Evolutionary conservation across 2,113 vertebrate genomes (phyloP).

Genomic region (Bos taurus): ARS-UCD2.0 NC_037328.1:46156001-46156500

Average conservation of each 20-base stretch:
- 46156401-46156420: not conserved
- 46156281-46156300: rapidly evolving
- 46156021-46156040: not conserved
- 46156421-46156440: not conserved
- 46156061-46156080: not conserved
- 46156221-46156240: not conserved
- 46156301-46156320: not conserved
- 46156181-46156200: not conserved
- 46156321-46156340: not conserved
- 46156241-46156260: not conserved
- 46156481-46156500: not conserved
- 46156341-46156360: not conserved
- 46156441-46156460: not conserved
- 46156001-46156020: not conserved
- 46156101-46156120: rapidly evolving
- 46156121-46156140: not conserved
- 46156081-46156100: not conserved
- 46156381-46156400: not conserved
- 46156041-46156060: not conserved
- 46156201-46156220: not conserved
- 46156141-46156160: not conserved
- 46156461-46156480: not conserved
- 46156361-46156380: not conserved
- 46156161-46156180: not conserved
- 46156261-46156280: rapidly evolving